A percentile compares a stretch with the other conserved stretches of the same genome.
Conservation (phyloP, 2,113 vertebrate genomes). For the Patagioenas fasciata region DNA sequence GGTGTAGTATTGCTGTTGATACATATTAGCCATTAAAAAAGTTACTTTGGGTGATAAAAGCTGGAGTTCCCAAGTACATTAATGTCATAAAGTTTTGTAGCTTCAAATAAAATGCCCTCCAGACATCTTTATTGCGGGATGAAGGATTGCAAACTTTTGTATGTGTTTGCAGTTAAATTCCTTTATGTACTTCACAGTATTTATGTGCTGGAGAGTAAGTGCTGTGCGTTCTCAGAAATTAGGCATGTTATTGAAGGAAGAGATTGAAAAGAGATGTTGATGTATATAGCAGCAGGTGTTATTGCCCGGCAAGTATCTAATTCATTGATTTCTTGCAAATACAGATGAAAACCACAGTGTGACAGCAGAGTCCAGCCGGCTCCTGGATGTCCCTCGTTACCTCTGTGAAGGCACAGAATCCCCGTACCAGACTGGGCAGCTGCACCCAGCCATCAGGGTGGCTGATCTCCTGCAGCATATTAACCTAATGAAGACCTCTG, state of each 20-base stretch:
- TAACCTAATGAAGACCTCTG: slow-evolving; percentile 99
- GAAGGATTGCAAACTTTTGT: background rate
- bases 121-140: slow-evolving; percentile 15
- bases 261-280: background rate
- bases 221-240: background rate
- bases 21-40: background rate
- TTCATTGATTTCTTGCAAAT: slow-evolving; percentile 50
- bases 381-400: slow-evolving; percentile 94
- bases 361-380: slow-evolving; percentile 89
- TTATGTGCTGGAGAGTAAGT: background rate
- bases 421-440: slow-evolving; percentile 96
- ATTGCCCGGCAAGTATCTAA: background rate
- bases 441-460: slow-evolving; percentile 96
- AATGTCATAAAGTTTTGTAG: slow-evolving; percentile 19
- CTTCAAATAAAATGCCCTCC: slow-evolving; percentile 38
- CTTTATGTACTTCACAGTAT: background rate
- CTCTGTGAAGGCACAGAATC: slow-evolving; percentile 97
- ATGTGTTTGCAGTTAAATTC: background rate
- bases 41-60: background rate
- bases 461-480: slow-evolving; percentile 97
- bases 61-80: slow-evolving; percentile 22
- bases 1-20: background rate
- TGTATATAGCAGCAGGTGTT: background rate
- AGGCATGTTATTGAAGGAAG: background rate
- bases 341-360: slow-evolving; percentile 92